phyloP scores from a whole-genome alignment of 53 echinoderm and acorn worm species.

The Hippasteria phrygiana region DNA sequence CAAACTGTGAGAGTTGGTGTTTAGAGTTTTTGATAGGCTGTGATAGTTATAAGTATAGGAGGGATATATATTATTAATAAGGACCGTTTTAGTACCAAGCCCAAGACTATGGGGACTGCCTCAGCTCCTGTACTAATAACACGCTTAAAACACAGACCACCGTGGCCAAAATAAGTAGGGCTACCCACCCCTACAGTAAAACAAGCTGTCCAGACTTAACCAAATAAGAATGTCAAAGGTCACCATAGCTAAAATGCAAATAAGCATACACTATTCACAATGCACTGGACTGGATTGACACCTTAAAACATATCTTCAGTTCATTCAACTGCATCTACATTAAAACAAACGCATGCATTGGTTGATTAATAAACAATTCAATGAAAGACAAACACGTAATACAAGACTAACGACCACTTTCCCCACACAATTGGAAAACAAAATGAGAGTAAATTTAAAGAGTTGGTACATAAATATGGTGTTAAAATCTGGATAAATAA shows the following conservation, averaged over 20 bases:
- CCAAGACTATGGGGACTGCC: too few species aligned
- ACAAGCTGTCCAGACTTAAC: too few species aligned
- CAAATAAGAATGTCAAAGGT: too few species aligned
- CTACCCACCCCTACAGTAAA: too few species aligned
- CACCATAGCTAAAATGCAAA: not conserved
- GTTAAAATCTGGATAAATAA: not conserved
- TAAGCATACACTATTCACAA: not conserved
- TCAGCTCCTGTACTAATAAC: too few species aligned
- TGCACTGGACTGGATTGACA: not conserved
- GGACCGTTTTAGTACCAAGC: too few species aligned
- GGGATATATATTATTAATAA: too few species aligned
- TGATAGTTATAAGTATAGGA: too few species aligned
- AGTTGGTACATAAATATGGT: not conserved
- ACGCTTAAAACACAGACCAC: too few species aligned
- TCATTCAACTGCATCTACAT: not conserved
- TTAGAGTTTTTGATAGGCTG: too few species aligned
- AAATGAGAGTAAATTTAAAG: not conserved
- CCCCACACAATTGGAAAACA: not conserved
- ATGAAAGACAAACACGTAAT: conserved; percentile 10
- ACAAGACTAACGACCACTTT: not conserved
- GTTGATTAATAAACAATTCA: not conserved
- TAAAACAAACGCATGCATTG: not conserved
- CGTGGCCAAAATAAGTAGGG: too few species aligned
- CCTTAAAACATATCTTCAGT: not conserved
- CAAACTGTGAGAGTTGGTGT: too few species aligned